A percentile compares a stretch with the other conserved stretches of the same genome.
These are phyloP conservation scores for Sebastes matsubarae DNA, from an alignment of 2,797 vertebrate genomes.

Conservation along the genomic window DNA sequence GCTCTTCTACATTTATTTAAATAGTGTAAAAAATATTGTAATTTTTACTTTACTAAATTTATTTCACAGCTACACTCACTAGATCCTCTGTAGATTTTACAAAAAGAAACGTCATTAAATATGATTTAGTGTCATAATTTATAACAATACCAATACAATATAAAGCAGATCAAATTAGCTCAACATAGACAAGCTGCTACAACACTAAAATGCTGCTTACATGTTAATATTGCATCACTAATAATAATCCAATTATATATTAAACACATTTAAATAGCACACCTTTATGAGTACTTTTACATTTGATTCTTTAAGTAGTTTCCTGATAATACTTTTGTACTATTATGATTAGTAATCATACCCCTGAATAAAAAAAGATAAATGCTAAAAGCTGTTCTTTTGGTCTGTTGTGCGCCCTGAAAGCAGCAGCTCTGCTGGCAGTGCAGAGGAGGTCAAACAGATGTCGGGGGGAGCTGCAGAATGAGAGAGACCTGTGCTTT, in stretches of 20 bases:
- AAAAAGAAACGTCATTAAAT: neutral
- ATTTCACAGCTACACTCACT: neutral
- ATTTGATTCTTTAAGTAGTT: neutral
- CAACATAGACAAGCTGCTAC: neutral
- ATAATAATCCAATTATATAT: neutral
- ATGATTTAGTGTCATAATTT: neutral
- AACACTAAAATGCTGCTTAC: too few species aligned
- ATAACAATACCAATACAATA: neutral
- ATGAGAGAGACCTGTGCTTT: slow-evolving; percentile 40
- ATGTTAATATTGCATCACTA: neutral
- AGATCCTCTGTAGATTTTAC: neutral
- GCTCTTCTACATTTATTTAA: neutral
- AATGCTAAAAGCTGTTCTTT: neutral
- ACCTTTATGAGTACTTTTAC: neutral
- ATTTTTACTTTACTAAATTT: neutral
- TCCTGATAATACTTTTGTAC: neutral
- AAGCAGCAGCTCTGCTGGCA: neutral
- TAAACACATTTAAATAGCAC: neutral
- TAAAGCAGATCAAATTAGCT: neutral
- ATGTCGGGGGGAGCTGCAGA: slow-evolving; percentile 58
- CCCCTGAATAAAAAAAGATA: neutral
- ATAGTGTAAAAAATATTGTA: neutral
- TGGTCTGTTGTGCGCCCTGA: slow-evolving; percentile 31
- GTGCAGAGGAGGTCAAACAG: slow-evolving; percentile 40
- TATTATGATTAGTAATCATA: neutral